Percentiles rank a stretch among this genome's conserved stretches.
Evolutionary conservation across 2,797 vertebrate species (phyloP).

Genomic region (Carcharodon carcharias): DNA sequence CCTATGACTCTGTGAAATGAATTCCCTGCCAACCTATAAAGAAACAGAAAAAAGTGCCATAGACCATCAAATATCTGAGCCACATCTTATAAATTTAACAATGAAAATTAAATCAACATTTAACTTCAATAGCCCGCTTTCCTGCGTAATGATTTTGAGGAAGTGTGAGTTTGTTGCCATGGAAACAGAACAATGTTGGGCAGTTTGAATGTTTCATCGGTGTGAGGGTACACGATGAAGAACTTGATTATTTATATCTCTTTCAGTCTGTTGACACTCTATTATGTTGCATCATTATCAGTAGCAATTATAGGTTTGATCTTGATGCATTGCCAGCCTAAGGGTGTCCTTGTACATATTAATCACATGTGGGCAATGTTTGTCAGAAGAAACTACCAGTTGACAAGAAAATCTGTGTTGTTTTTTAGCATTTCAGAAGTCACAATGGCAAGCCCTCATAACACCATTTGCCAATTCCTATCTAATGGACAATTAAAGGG

Average conservation of each 20-base stretch:
- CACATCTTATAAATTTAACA: not conserved
- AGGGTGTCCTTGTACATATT: not conserved
- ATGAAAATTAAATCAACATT: not conserved
- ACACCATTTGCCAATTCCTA: not conserved
- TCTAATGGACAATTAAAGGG: not conserved
- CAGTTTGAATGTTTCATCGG: not conserved
- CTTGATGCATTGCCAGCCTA: not conserved
- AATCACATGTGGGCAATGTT: not conserved
- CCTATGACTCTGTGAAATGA: not conserved
- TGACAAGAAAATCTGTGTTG: not conserved
- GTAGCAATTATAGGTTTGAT: not conserved
- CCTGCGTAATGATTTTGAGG: not conserved
- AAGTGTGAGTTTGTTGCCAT: not conserved
- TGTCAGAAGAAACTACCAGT: not conserved
- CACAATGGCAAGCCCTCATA: not conserved
- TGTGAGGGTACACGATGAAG: not conserved
- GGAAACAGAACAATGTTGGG: not conserved
- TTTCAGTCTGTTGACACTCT: not conserved
- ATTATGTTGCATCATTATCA: not conserved
- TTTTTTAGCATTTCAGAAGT: not conserved
- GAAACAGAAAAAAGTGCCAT: not conserved
- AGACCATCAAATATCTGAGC: not conserved
- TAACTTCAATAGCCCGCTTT: constrained; percentile 4
- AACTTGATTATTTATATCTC: not conserved
- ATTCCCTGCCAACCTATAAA: not conserved